Evolutionary conservation across 1,140 invertebrate genomes (phyloP).

Genomic region (Calliphora vicina): DNA sequence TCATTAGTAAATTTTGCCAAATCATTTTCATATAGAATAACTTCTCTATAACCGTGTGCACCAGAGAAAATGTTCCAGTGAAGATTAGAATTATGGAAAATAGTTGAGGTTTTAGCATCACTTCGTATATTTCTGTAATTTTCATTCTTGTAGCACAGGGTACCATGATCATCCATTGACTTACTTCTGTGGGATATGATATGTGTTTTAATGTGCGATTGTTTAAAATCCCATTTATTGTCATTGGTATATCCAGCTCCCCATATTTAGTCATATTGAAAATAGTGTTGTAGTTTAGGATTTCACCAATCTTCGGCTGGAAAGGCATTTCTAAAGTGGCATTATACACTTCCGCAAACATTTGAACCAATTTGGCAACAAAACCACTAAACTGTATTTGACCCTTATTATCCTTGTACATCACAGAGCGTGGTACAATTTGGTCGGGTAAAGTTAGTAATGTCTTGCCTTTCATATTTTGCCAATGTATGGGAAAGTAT

Average conservation of each 20-base stretch:
- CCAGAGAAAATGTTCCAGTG: not conserved
- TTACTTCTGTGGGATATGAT: not conserved
- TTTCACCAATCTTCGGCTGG: not conserved
- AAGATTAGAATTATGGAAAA: not conserved
- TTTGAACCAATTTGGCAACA: not conserved
- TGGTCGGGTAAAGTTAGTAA: not conserved
- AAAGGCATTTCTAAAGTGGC: not conserved
- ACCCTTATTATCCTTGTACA: not conserved
- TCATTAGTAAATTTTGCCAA: not conserved
- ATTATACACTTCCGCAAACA: conserved; percentile 4
- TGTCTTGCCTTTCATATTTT: not conserved
- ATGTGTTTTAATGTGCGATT: not conserved
- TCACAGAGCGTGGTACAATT: not conserved
- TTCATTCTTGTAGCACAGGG: not conserved
- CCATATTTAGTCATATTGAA: not conserved
- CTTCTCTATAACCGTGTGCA: not conserved
- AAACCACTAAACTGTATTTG: not conserved
- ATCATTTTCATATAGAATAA: not conserved
- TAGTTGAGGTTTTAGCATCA: not conserved
- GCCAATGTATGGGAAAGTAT: conserved; percentile 4
- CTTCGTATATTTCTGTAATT: not conserved
- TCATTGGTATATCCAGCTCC: not conserved
- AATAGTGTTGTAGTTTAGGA: not conserved
- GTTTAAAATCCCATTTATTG: no score
- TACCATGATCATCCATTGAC: conserved; percentile 4